Percentiles rank a stretch among this genome's conserved stretches.
Conservation (phyloP, 2,113 vertebrate species). For the Xiphophorus maculatus region DNA sequence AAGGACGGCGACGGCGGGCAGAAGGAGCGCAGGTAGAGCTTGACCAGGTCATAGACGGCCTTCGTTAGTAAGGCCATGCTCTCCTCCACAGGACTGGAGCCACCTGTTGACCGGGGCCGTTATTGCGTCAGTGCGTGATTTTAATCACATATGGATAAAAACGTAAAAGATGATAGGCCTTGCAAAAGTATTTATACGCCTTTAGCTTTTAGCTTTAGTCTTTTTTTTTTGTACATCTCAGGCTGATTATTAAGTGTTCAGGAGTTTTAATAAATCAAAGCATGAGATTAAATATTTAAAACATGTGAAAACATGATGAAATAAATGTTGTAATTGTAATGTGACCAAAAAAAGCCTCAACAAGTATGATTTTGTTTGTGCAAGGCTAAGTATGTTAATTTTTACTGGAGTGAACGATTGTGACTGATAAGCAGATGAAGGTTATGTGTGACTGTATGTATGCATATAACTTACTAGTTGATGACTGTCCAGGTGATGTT, state of each 20-base stretch:
- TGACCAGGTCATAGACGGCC: conserved; percentile 88
- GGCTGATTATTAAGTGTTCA: no score
- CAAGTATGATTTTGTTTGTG: neutral
- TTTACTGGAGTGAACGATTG: neutral
- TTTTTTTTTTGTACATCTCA: neutral
- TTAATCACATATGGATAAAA: neutral
- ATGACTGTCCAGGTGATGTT: conserved; percentile 69
- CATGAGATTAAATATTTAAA: neutral
- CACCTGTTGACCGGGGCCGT: conserved; percentile 42
- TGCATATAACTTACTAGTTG: conserved; percentile 65
- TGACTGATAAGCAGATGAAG: neutral
- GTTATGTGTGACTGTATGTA: neutral
- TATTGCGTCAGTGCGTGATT: neutral
- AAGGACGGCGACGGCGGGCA: conserved; percentile 67
- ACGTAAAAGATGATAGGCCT: neutral
- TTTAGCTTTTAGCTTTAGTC: neutral
- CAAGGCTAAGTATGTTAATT: neutral
- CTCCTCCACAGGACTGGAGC: conserved; percentile 82
- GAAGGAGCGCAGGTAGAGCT: conserved; percentile 85
- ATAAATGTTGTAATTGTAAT: neutral
- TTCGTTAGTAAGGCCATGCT: conserved; percentile 83
- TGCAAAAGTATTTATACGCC: neutral
- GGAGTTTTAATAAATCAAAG: no score
- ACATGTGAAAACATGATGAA: neutral
- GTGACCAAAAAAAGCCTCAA: neutral